Base-by-base conservation (phyloP, 2,113 vertebrate species). In the Cottus gobio region DNA sequence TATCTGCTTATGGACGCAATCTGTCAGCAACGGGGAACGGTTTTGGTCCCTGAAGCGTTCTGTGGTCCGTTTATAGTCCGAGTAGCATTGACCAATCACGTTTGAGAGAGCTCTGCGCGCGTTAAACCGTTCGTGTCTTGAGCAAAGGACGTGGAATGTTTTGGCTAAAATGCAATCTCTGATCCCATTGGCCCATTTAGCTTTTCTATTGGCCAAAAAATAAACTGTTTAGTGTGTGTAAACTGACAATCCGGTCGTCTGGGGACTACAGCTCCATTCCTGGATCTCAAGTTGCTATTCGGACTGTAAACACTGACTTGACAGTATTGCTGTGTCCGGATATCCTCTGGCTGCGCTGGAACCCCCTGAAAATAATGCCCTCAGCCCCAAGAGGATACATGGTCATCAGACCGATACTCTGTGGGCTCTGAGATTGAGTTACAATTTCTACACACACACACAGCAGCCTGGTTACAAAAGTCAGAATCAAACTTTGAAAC, bases 401-500 rank as follows among this genome's bases (percentile, higher is more conserved):
- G 28, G 28, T 31, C 16, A 7, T 9, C 30, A 34, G 30, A 10
- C 16, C 8, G 30, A 11, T 60, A 60, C 7, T 5, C 4, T 4
- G 26, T 50, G 7, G 34, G 11, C 8, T 7, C 5, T 12, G 22
- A 28, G 24, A 13, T 15, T 7, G 54, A 16, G 7, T 22, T 52
- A 10, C 26, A 39, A n/a, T n/a, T n/a, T n/a, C n/a, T n/a, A 42
- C 39, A 42, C 10, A 42, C 39, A 11, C 26, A 44, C 26, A 30
- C 46, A n/a, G 18, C 12, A 31, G 11, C 31, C 22, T 13, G 36
- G 22, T 64, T 70, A 20, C 31, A 12, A 62, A 85, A 81, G 71
- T 64, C 24, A 5, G 7, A 73, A 65, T 66, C 22, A 61, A 83
- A 87, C 54, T 79, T 72, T 70, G 12, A 39, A 72, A 79, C 44